A percentile compares a stretch with the other conserved stretches of the same genome.
Conservation (phyloP, 2,797 vertebrate species). For the Ctenosaura bakeri region DNA sequence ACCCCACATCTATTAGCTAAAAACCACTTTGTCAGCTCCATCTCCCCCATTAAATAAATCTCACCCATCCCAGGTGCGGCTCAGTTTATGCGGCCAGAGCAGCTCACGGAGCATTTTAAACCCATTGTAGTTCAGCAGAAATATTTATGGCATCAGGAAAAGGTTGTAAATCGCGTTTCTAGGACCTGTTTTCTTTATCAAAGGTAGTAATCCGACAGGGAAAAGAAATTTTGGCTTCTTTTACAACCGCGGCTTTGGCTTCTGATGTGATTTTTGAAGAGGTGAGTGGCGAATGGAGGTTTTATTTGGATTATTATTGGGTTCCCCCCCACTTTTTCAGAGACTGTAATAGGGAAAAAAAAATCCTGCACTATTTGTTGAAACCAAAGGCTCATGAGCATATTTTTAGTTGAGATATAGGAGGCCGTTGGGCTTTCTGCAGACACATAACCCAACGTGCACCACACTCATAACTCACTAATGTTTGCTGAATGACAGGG, state of each 20-base stretch:
- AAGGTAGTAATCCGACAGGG: conserved; percentile 75
- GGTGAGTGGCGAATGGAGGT: conserved; percentile 65
- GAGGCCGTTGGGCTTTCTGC: conserved; percentile 56
- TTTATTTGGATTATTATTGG: conserved; percentile 63
- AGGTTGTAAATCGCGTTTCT: conserved; percentile 71
- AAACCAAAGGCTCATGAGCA: conserved; percentile 58
- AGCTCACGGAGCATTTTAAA: conserved; percentile 37
- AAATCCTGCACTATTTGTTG: conserved; percentile 68
- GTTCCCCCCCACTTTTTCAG: not conserved
- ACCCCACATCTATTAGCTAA: not conserved
- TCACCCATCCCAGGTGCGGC: not conserved
- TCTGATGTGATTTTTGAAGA: conserved; percentile 62
- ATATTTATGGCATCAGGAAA: conserved; percentile 65
- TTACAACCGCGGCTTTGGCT: conserved; percentile 64
- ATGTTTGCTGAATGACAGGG: conserved; percentile 77
- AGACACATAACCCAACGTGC: conserved; percentile 58
- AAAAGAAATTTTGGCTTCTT: conserved; percentile 73
- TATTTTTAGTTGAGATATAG: conserved; percentile 44
- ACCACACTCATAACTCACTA: conserved; percentile 74
- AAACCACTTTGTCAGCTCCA: not conserved
- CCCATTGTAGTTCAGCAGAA: conserved; percentile 24
- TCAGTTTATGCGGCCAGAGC: conserved; percentile 8
- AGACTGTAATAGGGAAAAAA: not conserved
- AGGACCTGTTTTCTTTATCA: conserved; percentile 70
- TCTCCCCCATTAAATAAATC: conserved; percentile 3